Conservation (phyloP, 1,140 invertebrate species). For the Stegodyphus mimosarum region DNA sequence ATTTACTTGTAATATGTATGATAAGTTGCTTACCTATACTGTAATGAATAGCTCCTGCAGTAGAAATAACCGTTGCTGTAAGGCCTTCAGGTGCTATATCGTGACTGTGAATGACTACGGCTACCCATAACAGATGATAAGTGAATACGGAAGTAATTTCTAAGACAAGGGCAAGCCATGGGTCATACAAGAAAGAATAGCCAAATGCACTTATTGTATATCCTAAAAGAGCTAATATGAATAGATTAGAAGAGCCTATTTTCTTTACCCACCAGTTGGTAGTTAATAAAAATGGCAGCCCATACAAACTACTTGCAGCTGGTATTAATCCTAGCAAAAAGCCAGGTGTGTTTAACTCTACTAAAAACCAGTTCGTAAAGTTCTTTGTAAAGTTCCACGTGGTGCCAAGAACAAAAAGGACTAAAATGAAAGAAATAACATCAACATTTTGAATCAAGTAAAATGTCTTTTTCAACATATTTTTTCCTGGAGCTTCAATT, state of each 20-base stretch:
- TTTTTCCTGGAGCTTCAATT: neutral
- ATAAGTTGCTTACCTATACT: constrained; percentile 5
- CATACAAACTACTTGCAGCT: neutral
- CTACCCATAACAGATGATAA: constrained; percentile 37
- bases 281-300: constrained; percentile 12
- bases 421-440: constrained; percentile 7
- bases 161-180: neutral
- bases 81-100: constrained; percentile 13
- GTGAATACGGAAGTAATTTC: neutral
- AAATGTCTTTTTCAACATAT: constrained; percentile 11
- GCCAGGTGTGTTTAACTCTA: neutral
- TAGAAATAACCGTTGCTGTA: constrained; percentile 7
- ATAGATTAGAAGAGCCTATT: constrained; percentile 7
- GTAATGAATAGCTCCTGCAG: constrained; percentile 17
- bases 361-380: neutral
- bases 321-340: constrained; percentile 1
- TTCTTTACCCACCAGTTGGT: constrained; percentile 12
- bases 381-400: constrained; percentile 4
- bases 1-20: too few species aligned
- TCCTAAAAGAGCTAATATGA: constrained; percentile 2
- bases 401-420: constrained; percentile 6
- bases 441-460: neutral
- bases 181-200: neutral
- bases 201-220: constrained; percentile 3
- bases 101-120: neutral